Evolutionary conservation across 2,797 vertebrate species (phyloP).

Genomic region (Sebastes minor): DNA sequence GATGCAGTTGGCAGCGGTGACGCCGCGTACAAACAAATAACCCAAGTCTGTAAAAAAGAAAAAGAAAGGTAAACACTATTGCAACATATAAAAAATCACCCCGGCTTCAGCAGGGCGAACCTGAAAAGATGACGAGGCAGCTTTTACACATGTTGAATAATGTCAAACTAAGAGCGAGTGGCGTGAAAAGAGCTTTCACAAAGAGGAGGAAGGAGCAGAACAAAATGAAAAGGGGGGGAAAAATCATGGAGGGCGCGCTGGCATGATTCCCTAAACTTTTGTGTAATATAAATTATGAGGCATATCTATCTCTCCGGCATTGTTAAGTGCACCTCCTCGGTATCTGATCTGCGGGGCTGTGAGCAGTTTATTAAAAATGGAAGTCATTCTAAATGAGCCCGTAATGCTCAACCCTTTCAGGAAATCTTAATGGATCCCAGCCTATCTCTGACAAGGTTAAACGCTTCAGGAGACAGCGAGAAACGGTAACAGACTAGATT

Average conservation of each 20-base stretch:
- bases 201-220: constrained; percentile 47
- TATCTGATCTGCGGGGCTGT: constrained; percentile 76
- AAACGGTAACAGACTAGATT: constrained; percentile 67
- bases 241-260: constrained; percentile 16
- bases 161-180: constrained; percentile 25
- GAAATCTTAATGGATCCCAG: constrained; percentile 77
- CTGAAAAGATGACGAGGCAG: constrained; percentile 46
- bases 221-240: constrained; percentile 19
- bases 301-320: constrained; percentile 73
- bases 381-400: constrained; percentile 82
- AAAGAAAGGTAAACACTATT: constrained; percentile 53
- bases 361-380: constrained; percentile 86
- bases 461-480: constrained; percentile 68
- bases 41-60: constrained; percentile 50
- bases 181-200: constrained; percentile 29
- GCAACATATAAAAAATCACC: constrained; percentile 17
- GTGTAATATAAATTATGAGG: constrained; percentile 72
- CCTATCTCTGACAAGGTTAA: constrained; percentile 85
- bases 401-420: constrained; percentile 76
- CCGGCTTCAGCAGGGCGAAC: constrained; percentile 9
- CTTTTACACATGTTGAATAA: constrained; percentile 46
- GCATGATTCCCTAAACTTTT: constrained; percentile 64
- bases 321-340: constrained; percentile 73
- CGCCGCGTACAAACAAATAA: constrained; percentile 55
- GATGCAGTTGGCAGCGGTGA: constrained; percentile 47